These are phyloP conservation scores for Diaprepes abbreviatus DNA, from an alignment of 2,888 invertebrate genomes.

Conservation along the genomic window DNA sequence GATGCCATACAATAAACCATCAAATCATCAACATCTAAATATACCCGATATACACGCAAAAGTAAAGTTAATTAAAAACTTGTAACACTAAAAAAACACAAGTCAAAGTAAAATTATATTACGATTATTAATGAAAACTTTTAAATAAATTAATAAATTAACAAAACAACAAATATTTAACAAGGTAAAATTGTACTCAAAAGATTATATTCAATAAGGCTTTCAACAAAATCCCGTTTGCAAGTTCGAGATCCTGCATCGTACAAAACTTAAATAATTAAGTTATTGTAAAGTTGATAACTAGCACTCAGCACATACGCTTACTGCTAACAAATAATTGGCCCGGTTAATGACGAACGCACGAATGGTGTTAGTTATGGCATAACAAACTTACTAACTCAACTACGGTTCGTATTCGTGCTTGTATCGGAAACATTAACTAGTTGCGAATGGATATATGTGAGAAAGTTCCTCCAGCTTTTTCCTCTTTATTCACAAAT, in stretches of 20 bases:
- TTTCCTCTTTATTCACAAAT: too few relatives aligned
- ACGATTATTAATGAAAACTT: too few relatives aligned
- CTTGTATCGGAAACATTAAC: conserved; percentile 1
- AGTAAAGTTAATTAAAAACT: too few relatives aligned
- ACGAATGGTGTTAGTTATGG: conserved; percentile 30
- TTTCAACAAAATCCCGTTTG: not conserved
- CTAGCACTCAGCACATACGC: conserved; percentile 13
- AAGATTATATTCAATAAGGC: not conserved
- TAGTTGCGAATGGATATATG: not conserved
- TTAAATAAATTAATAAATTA: too few relatives aligned
- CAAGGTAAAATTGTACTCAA: not conserved
- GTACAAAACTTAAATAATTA: conserved; percentile 37
- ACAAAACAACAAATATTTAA: not conserved
- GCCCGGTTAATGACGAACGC: conserved; percentile 32
- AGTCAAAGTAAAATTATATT: too few relatives aligned
- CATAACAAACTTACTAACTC: conserved; percentile 9
- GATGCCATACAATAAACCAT: too few relatives aligned
- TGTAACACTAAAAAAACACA: too few relatives aligned
- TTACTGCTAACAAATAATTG: conserved; percentile 35
- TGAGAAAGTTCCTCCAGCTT: not conserved
- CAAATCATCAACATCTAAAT: too few relatives aligned
- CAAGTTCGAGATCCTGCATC: not conserved
- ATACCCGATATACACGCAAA: too few relatives aligned
- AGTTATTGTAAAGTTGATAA: conserved; percentile 40
- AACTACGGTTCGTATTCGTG: not conserved